A percentile compares a stretch with the other conserved stretches of the same genome.
These are phyloP conservation scores for Ammospiza maritima DNA, from an alignment of 2,797 vertebrate genomes.

Conservation along the genomic window DNA sequence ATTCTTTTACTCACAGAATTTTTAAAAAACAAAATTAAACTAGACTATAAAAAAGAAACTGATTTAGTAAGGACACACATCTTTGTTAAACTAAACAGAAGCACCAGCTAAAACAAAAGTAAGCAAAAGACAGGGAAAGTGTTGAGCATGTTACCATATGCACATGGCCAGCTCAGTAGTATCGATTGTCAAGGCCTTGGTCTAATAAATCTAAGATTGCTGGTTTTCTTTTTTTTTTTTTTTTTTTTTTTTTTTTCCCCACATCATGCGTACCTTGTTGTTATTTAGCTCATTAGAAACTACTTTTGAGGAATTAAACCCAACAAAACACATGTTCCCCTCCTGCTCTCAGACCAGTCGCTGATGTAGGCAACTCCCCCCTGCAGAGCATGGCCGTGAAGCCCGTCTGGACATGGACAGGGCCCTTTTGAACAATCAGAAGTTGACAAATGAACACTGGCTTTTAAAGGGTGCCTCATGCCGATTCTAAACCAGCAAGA, in stretches of 20 bases:
- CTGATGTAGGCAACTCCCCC: not conserved
- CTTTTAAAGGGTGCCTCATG: not conserved
- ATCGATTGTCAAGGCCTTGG: not conserved
- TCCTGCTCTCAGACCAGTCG: not conserved
- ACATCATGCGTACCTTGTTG: rapidly evolving
- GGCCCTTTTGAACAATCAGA: rapidly evolving
- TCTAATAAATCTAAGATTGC: not conserved
- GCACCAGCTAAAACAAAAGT: not conserved
- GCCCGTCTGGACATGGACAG: rapidly evolving
- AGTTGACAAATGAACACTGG: rapidly evolving
- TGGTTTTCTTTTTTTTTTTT: rapidly evolving
- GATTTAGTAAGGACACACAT: not conserved
- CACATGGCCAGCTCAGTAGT: not conserved
- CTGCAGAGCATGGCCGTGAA: rapidly evolving
- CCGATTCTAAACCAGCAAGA: not conserved
- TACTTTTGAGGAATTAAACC: not conserved
- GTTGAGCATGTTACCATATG: not conserved
- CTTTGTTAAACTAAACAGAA: not conserved
- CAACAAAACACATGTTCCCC: rapidly evolving
- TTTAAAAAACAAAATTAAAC: not conserved
- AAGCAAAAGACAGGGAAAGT: not conserved
- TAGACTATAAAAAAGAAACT: not conserved
- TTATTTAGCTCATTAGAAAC: not conserved
- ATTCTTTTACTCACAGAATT: not conserved
- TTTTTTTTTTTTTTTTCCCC: no score